Conservation (phyloP, 2,888 invertebrate genomes). For the Scaptomyza caliginosa region DNA sequence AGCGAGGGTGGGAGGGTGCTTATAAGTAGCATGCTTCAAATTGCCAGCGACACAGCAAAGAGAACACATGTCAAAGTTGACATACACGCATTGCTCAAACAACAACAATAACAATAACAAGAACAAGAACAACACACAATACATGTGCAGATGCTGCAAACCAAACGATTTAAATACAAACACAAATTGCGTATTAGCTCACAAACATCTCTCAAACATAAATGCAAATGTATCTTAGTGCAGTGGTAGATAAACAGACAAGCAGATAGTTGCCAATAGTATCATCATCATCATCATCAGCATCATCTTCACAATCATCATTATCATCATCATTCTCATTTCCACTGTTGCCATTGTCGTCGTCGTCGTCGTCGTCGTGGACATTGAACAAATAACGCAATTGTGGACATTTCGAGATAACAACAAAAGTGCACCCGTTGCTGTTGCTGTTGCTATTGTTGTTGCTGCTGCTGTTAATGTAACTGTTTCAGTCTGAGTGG, state of each 20-base stretch:
- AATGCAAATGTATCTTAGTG: constrained; percentile 38
- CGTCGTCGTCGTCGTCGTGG: constrained; percentile 34
- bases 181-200: constrained; percentile 39
- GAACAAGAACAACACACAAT: constrained; percentile 27
- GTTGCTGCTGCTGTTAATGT: constrained; percentile 29
- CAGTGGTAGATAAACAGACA: constrained; percentile 24
- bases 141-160: constrained; percentile 22
- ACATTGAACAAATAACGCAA: constrained; percentile 69
- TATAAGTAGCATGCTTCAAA: constrained; percentile 64
- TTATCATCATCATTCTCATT: constrained; percentile 7
- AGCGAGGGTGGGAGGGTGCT: constrained; percentile 19
- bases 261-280: constrained; percentile 20
- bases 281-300: constrained; percentile 34
- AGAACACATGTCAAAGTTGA: constrained; percentile 70
- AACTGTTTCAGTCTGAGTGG: constrained; percentile 38
- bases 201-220: constrained; percentile 20
- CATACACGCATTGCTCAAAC: constrained; percentile 33
- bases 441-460: constrained; percentile 10
- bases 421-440: constrained; percentile 65
- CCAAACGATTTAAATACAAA: constrained; percentile 58
- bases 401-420: constrained; percentile 74
- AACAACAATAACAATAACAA: constrained; percentile 13
- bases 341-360: constrained; percentile 23
- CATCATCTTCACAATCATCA: constrained; percentile 2
- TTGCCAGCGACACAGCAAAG: constrained; percentile 35